Evolutionary conservation across 2,888 invertebrate genomes (phyloP).

Genomic region (Chalcosyrphus nemorum): DNA sequence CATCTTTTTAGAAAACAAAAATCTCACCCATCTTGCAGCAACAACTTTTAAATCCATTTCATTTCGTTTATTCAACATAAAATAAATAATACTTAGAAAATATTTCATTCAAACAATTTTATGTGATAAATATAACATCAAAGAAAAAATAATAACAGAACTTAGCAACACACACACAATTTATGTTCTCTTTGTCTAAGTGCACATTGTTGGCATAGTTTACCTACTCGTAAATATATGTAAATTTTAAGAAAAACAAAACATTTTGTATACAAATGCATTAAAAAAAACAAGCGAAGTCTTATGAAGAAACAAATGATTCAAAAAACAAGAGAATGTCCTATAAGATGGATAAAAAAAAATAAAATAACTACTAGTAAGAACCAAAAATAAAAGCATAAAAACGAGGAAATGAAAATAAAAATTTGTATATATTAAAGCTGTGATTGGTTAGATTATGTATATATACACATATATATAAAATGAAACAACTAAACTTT

Average conservation of each 20-base stretch:
- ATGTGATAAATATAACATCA: constrained; percentile 77
- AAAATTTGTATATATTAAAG: constrained; percentile 69
- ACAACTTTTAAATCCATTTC: not conserved
- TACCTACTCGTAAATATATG: constrained; percentile 39
- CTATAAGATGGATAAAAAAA: not conserved
- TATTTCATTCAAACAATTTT: constrained; percentile 37
- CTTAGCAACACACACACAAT: constrained; percentile 1
- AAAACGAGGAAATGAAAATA: constrained; percentile 19
- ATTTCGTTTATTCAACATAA: constrained; percentile 1
- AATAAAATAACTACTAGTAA: constrained; percentile 24
- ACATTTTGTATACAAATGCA: constrained; percentile 64
- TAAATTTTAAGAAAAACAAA: constrained; percentile 36
- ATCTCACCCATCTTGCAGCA: no score
- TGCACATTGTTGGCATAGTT: constrained; percentile 15
- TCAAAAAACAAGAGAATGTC: constrained; percentile 17
- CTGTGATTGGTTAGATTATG: constrained; percentile 72
- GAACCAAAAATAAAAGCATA: constrained; percentile 43
- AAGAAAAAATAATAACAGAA: constrained; percentile 52
- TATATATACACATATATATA: not conserved
- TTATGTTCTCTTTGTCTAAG: constrained; percentile 22
- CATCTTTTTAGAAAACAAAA: no score
- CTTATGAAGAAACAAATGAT: constrained; percentile 59
- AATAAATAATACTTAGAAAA: not conserved
- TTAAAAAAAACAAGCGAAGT: constrained; percentile 64
- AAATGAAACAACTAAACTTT: constrained; percentile 16